phyloP scores from a whole-genome alignment of 2,113 vertebrate genomes.

The Verasper variegatus region DNA sequence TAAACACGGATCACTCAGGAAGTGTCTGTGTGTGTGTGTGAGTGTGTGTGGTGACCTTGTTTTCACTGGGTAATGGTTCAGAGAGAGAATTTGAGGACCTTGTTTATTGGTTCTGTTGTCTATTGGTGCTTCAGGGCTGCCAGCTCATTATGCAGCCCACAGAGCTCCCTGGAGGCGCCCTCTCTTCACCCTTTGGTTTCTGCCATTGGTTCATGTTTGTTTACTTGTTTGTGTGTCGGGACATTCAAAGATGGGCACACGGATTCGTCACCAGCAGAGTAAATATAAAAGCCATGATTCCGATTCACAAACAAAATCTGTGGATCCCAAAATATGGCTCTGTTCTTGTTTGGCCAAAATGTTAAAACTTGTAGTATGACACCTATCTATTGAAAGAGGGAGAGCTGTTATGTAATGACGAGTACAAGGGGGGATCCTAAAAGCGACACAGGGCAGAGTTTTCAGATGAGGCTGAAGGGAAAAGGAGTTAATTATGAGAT shows the following conservation, averaged over 20 bases:
- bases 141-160: slow-evolving; percentile 23
- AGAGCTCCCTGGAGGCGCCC: slow-evolving; percentile 24
- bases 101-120: slow-evolving; percentile 9
- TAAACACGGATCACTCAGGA: slow-evolving; percentile 44
- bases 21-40: slow-evolving; percentile 13
- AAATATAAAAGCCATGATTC: neutral
- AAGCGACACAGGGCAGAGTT: neutral
- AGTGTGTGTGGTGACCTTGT: slow-evolving; percentile 29
- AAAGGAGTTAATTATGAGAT: slow-evolving; percentile 30
- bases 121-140: slow-evolving; percentile 29
- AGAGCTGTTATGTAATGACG: too few species aligned
- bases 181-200: slow-evolving; percentile 9
- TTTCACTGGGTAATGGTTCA: slow-evolving; percentile 29
- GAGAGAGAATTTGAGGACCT: slow-evolving; percentile 14
- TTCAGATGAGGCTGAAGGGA: neutral
- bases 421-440: neutral
- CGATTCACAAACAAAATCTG: neutral
- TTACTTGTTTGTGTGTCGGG: slow-evolving; percentile 32
- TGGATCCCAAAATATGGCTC: neutral
- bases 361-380: neutral
- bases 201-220: slow-evolving; percentile 27
- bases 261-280: neutral
- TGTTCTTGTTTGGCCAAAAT: neutral
- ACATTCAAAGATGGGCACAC: slow-evolving; percentile 4
- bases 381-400: too few species aligned